These are phyloP conservation scores for Melanocharis versteri DNA, from an alignment of 2,113 vertebrate species.

Conservation along the genomic window DNA sequence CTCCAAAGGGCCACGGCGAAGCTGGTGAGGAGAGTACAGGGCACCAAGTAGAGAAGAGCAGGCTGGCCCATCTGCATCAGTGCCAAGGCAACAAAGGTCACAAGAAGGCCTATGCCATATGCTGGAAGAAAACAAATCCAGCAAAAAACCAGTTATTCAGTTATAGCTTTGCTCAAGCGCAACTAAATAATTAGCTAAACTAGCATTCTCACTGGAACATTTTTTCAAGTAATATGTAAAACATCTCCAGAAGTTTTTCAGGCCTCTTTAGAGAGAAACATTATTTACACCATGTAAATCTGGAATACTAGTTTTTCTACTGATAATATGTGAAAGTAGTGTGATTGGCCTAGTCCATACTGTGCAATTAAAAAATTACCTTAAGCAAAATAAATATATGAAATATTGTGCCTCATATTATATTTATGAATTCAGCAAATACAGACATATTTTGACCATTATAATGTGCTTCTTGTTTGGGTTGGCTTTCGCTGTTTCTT, in stretches of 20 bases:
- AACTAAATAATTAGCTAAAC: not conserved
- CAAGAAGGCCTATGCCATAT: conserved; percentile 90
- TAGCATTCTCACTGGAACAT: not conserved
- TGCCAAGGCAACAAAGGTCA: conserved; percentile 92
- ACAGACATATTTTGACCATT: not conserved
- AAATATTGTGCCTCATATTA: not conserved
- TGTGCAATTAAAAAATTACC: not conserved
- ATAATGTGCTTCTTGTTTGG: not conserved
- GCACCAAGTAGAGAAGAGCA: conserved; percentile 94
- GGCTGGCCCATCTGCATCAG: conserved; percentile 94
- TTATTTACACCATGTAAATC: not conserved
- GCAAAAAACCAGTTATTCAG: not conserved
- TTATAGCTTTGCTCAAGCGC: not conserved
- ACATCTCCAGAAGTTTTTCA: not conserved
- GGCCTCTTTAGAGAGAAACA: not conserved
- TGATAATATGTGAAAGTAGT: not conserved
- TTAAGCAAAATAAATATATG: not conserved
- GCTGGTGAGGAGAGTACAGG: conserved; percentile 91
- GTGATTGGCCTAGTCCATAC: not conserved
- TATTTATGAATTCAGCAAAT: not conserved
- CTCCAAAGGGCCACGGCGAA: conserved; percentile 89
- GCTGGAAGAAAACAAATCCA: conserved; percentile 66
- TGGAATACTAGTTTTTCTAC: not conserved
- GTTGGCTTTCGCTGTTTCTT: not conserved
- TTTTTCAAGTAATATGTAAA: not conserved